Evolutionary conservation across 2,113 vertebrate species (phyloP).

Genomic region (Plecotus auritus): DNA sequence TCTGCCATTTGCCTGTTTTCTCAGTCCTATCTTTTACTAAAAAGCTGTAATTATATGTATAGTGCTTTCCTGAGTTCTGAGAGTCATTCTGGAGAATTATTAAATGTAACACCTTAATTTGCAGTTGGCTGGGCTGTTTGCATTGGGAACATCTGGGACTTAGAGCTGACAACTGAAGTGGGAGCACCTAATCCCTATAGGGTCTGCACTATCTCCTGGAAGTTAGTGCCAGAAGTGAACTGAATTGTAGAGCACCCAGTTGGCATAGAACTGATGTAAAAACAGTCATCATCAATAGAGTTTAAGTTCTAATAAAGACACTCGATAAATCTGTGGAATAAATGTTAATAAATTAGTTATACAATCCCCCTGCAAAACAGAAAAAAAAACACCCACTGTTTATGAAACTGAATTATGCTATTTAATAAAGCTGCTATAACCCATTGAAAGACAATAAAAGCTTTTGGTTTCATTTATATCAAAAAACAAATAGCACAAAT

Average conservation of each 20-base stretch:
- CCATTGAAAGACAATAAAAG: background rate
- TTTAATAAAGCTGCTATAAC: background rate
- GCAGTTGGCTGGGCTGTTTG: background rate
- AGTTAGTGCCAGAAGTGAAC: background rate
- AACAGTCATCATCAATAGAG: background rate
- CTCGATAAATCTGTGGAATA: background rate
- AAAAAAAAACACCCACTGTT: background rate
- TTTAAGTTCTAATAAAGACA: background rate
- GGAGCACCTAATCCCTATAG: background rate
- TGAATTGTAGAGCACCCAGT: background rate
- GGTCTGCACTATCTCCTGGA: background rate
- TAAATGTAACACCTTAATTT: background rate
- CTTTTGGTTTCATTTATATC: background rate
- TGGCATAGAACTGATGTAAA: background rate
- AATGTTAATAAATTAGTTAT: background rate
- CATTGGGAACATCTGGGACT: background rate
- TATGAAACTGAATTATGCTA: background rate
- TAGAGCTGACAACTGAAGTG: background rate
- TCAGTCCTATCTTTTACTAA: background rate
- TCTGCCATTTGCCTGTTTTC: background rate
- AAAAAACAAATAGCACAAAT: background rate
- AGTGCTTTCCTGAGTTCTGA: background rate
- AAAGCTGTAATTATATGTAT: background rate
- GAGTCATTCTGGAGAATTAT: background rate
- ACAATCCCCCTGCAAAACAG: background rate